Conservation (phyloP, 2,888 invertebrate genomes). For the Pammene aurita region DNA sequence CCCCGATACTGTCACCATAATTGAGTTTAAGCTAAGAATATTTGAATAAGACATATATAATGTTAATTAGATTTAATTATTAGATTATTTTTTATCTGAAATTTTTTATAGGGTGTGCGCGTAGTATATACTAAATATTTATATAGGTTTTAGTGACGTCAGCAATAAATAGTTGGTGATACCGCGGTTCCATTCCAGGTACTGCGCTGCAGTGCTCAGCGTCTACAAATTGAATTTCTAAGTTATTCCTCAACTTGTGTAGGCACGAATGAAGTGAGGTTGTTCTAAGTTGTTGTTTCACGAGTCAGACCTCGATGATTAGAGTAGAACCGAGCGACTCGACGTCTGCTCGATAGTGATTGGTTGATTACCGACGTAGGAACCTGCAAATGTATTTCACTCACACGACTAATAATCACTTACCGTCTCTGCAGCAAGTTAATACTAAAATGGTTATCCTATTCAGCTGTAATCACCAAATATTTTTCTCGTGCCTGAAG, state of each 20-base stretch:
- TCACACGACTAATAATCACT: not conserved
- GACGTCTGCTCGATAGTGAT: constrained; percentile 17
- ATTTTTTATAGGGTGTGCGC: too few species aligned
- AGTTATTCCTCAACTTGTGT: constrained; percentile 74
- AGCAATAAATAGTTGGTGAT: constrained; percentile 59
- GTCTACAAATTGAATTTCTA: constrained; percentile 76
- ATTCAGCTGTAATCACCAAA: too few species aligned
- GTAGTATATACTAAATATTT: not conserved
- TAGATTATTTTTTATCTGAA: too few species aligned
- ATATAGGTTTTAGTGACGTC: constrained; percentile 49
- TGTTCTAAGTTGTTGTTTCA: constrained; percentile 70
- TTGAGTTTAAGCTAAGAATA: too few species aligned
- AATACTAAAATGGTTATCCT: not conserved
- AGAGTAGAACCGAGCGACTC: constrained; percentile 57
- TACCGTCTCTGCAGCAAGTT: not conserved
- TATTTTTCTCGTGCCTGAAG: not conserved
- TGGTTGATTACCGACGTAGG: constrained; percentile 13
- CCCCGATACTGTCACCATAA: too few species aligned
- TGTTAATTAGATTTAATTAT: too few species aligned
- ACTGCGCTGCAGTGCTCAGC: constrained; percentile 58
- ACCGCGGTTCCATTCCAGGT: constrained; percentile 51
- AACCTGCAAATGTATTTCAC: not conserved
- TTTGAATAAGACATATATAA: too few species aligned
- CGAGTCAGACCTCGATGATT: constrained; percentile 60
- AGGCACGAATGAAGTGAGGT: constrained; percentile 74